A percentile compares a stretch with the other conserved stretches of the same genome.
Evolutionary conservation across 2,888 invertebrate species (phyloP).

Genomic region (Drosophila niveifrons): DNA sequence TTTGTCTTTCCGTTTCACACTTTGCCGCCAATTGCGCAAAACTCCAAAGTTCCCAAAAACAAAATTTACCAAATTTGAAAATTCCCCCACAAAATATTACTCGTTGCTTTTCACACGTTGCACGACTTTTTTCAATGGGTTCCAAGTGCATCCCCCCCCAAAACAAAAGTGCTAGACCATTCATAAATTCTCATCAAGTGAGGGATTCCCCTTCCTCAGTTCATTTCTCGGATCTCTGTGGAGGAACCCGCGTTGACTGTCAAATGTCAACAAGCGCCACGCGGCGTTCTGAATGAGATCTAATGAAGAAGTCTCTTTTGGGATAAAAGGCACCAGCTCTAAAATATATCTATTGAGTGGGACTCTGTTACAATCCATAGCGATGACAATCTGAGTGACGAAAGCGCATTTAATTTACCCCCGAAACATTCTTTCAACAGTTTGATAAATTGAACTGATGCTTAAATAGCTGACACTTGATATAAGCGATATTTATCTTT

Average conservation of each 20-base stretch:
- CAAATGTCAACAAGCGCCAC: slow-evolving; percentile 79
- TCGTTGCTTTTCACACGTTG: slow-evolving; percentile 66
- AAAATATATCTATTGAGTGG: slow-evolving; percentile 37
- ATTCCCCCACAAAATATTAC: slow-evolving; percentile 18
- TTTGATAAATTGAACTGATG: slow-evolving; percentile 36
- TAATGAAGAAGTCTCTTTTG: slow-evolving; percentile 62
- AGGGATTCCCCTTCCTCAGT: slow-evolving; percentile 13
- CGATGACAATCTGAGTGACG: slow-evolving; percentile 51
- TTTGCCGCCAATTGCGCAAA: slow-evolving; percentile 61
- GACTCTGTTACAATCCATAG: slow-evolving; percentile 12
- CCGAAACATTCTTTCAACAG: slow-evolving; percentile 3
- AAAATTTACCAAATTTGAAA: slow-evolving; percentile 19
- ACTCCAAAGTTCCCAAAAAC: slow-evolving; percentile 14
- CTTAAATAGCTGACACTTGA: slow-evolving; percentile 13
- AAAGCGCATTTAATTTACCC: slow-evolving; percentile 31
- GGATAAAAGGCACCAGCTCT: slow-evolving; percentile 50
- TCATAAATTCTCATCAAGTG: slow-evolving; percentile 74
- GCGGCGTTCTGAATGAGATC: slow-evolving; percentile 70
- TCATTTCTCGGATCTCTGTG: not conserved
- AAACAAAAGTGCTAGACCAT: slow-evolving; percentile 42
- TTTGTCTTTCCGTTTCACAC: slow-evolving; percentile 61
- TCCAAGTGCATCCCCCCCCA: slow-evolving; percentile 38
- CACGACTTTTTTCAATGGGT: slow-evolving; percentile 42
- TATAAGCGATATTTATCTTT: slow-evolving; percentile 13
- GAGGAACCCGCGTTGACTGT: slow-evolving; percentile 50